Conservation (phyloP, 2,797 vertebrate species). For the Cuniculus paca region DNA sequence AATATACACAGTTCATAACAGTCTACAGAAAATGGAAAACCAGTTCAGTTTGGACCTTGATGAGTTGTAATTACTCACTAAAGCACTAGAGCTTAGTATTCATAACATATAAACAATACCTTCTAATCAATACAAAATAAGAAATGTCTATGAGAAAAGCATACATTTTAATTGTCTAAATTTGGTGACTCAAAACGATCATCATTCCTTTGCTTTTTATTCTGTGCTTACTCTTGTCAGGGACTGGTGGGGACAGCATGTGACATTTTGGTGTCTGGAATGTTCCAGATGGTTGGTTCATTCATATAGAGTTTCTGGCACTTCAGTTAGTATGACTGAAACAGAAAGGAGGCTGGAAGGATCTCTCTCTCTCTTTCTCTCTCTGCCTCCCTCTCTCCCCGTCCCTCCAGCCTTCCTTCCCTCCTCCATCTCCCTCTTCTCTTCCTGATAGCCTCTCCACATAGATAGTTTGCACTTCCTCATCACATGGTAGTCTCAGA, state of each 20-base stretch:
- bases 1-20: background rate
- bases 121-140: background rate
- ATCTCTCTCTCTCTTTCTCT: background rate
- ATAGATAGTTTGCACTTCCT: background rate
- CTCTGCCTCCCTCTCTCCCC: too few relatives aligned
- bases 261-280: slow-evolving; percentile 51
- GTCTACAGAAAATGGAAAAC: background rate
- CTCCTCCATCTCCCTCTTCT: too few relatives aligned
- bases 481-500: slow-evolving; percentile 38
- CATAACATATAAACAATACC: background rate
- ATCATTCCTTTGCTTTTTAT: slow-evolving; percentile 23
- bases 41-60: background rate
- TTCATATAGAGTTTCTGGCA: background rate
- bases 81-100: background rate
- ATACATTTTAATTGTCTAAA: background rate
- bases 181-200: background rate
- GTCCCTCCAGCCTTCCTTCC: background rate
- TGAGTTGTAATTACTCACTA: background rate
- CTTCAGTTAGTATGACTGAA: background rate
- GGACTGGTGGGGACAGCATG: background rate
- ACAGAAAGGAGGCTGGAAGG: background rate
- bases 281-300: slow-evolving; percentile 27
- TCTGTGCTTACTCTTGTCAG: background rate
- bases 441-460: background rate
- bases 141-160: background rate